A percentile compares a stretch with the other conserved stretches of the same genome.
Evolutionary conservation across 2,888 invertebrate species (phyloP).

Genomic region (Empis stercorea): DNA sequence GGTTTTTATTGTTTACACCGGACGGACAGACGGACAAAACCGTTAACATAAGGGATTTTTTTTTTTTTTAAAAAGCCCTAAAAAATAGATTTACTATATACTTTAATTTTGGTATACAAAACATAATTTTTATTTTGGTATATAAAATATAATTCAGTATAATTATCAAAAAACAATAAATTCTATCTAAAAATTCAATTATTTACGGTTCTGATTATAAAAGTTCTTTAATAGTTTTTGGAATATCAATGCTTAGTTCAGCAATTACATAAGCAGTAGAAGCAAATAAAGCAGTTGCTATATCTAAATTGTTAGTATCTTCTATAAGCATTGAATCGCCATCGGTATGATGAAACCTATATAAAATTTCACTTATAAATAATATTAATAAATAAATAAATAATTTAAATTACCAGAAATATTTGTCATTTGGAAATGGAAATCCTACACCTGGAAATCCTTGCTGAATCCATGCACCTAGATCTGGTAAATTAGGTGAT

Average conservation of each 20-base stretch:
- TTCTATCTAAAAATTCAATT: neutral
- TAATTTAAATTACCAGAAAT: constrained; percentile 37
- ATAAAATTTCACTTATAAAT: constrained; percentile 35
- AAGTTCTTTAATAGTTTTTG: constrained; percentile 33
- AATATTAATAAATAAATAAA: constrained; percentile 16
- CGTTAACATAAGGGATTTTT: no score
- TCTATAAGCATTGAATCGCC: constrained; percentile 70
- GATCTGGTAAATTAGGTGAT: constrained; percentile 54
- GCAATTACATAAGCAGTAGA: constrained; percentile 65
- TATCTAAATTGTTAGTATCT: constrained; percentile 53
- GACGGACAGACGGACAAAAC: no score
- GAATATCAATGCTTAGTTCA: constrained; percentile 55
- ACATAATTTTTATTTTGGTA: no score
- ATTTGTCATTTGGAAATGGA: constrained; percentile 52
- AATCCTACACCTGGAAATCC: constrained; percentile 61
- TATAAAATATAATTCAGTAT: no score
- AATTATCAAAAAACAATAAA: no score
- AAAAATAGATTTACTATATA: no score
- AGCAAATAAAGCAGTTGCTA: constrained; percentile 65
- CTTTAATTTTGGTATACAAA: no score
- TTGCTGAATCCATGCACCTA: constrained; percentile 43
- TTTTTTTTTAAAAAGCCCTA: no score
- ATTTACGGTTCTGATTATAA: no score
- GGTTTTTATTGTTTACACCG: no score
- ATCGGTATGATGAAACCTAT: constrained; percentile 51